These are phyloP conservation scores for Sminthurides aquaticus DNA, from an alignment of 2,888 invertebrate genomes.

Conservation along the genomic window DNA sequence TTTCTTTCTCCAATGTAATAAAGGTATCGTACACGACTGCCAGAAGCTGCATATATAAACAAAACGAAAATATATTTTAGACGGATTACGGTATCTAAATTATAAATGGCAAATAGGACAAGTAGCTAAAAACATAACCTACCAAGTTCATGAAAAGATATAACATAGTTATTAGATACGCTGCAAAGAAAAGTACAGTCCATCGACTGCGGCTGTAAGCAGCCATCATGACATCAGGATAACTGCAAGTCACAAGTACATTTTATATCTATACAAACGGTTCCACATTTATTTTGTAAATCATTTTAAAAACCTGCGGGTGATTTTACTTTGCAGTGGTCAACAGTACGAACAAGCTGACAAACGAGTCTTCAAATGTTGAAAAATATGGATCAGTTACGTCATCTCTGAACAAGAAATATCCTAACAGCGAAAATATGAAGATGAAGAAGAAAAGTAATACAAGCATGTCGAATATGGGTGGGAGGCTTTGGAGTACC, in stretches of 20 bases:
- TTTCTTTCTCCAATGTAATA: conserved; percentile 74
- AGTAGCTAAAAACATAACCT: conserved; percentile 47
- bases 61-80: conserved; percentile 11
- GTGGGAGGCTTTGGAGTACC: conserved; percentile 75
- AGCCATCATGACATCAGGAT: conserved; percentile 90
- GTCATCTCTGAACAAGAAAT: conserved; percentile 72
- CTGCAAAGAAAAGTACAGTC: conserved; percentile 78
- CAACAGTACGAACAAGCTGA: conserved; percentile 79
- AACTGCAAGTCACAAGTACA: conserved; percentile 53
- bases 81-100: too few species aligned
- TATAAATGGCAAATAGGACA: too few species aligned
- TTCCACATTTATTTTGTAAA: background rate
- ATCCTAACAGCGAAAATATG: conserved; percentile 70
- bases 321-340: conserved; percentile 72
- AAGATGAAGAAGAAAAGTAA: conserved; percentile 75
- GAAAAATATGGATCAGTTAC: conserved; percentile 67
- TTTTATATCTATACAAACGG: background rate
- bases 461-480: conserved; percentile 79
- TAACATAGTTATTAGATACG: conserved; percentile 73
- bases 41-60: conserved; percentile 57
- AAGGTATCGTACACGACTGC: conserved; percentile 87
- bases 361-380: conserved; percentile 72
- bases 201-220: conserved; percentile 71
- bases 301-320: too few species aligned
- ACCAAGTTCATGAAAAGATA: conserved; percentile 85